phyloP scores from a whole-genome alignment of 2,888 invertebrate genomes.

The Ctena decussata region DNA sequence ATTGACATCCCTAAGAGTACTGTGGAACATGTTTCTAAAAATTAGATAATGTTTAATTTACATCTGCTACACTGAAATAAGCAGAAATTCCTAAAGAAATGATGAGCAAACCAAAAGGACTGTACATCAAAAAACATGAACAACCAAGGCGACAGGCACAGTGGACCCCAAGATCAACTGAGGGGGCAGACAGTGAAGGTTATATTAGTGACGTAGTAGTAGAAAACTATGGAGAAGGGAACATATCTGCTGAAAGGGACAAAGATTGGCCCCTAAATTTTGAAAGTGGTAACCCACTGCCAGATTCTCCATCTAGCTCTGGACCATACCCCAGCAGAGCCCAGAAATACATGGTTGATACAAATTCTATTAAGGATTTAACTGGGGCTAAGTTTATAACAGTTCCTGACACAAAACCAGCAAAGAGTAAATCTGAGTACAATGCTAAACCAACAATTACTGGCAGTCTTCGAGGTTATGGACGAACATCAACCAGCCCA shows the following conservation, averaged over 20 bases:
- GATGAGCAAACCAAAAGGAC: conserved; percentile 47
- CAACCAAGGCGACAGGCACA: conserved; percentile 14
- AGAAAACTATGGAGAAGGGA: conserved; percentile 56
- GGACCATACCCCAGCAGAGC: conserved; percentile 40
- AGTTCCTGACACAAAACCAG: conserved; percentile 58
- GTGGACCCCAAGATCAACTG: not conserved
- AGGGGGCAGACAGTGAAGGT: not conserved
- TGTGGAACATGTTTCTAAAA: too few species aligned
- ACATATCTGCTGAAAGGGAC: conserved; percentile 20
- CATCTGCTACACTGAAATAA: too few species aligned
- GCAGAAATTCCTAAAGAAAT: too few species aligned
- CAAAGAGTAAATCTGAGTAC: not conserved
- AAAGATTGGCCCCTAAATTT: not conserved
- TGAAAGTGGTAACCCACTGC: not conserved
- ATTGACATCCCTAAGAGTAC: too few species aligned
- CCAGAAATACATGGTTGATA: conserved; percentile 55
- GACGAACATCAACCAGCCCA: not conserved
- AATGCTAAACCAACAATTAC: not conserved
- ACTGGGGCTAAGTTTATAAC: conserved; percentile 67
- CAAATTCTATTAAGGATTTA: conserved; percentile 50
- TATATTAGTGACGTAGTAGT: conserved; percentile 39
- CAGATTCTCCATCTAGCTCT: conserved; percentile 11
- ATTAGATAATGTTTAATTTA: too few species aligned
- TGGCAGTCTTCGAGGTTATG: not conserved
- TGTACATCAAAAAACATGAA: conserved; percentile 57